Conservation (phyloP, 2,888 invertebrate genomes). For the Tenthredo mesomela region DNA sequence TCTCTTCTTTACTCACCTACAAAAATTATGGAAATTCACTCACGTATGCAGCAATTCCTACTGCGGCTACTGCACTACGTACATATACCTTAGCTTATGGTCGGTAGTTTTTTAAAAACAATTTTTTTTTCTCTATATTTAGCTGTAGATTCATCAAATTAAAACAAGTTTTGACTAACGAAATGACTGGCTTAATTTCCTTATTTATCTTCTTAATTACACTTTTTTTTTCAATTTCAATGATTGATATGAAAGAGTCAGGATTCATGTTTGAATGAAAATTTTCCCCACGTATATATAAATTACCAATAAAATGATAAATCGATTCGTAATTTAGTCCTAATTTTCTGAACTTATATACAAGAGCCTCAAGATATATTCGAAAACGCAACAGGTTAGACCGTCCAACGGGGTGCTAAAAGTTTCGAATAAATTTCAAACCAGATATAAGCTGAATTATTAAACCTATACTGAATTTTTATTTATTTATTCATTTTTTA, state of each 20-base stretch:
- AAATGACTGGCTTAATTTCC: not conserved
- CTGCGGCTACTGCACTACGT: not conserved
- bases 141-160: not conserved
- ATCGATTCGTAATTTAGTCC: not conserved
- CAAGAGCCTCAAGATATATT: not conserved
- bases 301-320: not conserved
- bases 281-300: not conserved
- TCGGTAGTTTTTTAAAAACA: not conserved
- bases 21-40: not conserved
- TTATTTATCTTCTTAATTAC: too few relatives aligned
- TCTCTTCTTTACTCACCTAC: not conserved
- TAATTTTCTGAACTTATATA: not conserved
- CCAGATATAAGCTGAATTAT: not conserved
- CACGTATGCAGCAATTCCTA: not conserved
- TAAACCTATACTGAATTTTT: not conserved
- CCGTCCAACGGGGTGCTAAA: not conserved
- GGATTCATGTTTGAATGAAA: not conserved
- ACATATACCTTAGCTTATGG: not conserved
- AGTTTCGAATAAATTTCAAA: not conserved
- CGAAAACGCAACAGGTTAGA: slow-evolving; percentile 45
- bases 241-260: not conserved
- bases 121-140: not conserved
- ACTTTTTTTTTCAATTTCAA: too few relatives aligned
- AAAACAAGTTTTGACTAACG: not conserved
- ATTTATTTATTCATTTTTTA: too few relatives aligned